A percentile compares a stretch with the other conserved stretches of the same genome.
These are phyloP conservation scores for Tachina lurida DNA, from an alignment of 2,888 invertebrate genomes.

Conservation along the genomic window DNA sequence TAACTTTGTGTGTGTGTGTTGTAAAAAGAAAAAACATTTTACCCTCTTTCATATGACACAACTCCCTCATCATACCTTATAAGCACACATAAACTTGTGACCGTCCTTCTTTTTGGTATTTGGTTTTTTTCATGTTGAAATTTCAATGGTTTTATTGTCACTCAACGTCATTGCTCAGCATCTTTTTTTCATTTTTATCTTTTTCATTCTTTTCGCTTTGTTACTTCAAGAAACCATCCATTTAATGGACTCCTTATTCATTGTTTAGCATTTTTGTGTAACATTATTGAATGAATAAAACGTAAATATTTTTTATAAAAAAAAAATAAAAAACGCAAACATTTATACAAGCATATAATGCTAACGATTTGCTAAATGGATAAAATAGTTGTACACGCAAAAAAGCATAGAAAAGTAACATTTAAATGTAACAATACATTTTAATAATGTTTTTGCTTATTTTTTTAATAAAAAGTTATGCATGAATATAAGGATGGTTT, in stretches of 20 bases:
- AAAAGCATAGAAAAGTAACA: no score
- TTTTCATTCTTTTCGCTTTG: constrained; percentile 4
- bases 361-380: neutral
- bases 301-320: constrained; percentile 25
- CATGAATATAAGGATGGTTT: no score
- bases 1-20: no score
- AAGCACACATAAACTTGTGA: neutral
- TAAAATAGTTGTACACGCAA: neutral
- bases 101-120: constrained; percentile 8
- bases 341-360: neutral
- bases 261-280: constrained; percentile 17
- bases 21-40: neutral
- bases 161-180: constrained; percentile 66
- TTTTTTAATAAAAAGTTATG: no score
- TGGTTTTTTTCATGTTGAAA: constrained; percentile 39
- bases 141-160: constrained; percentile 64
- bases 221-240: constrained; percentile 38
- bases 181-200: constrained; percentile 26
- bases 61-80: neutral
- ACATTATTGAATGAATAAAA: constrained; percentile 23
- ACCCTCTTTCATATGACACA: neutral
- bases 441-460: no score
- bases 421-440: no score
- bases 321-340: neutral
- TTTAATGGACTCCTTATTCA: constrained; percentile 48